Base-by-base conservation (phyloP, 2,888 invertebrate species). In the Tenthredo mesomela region DNA sequence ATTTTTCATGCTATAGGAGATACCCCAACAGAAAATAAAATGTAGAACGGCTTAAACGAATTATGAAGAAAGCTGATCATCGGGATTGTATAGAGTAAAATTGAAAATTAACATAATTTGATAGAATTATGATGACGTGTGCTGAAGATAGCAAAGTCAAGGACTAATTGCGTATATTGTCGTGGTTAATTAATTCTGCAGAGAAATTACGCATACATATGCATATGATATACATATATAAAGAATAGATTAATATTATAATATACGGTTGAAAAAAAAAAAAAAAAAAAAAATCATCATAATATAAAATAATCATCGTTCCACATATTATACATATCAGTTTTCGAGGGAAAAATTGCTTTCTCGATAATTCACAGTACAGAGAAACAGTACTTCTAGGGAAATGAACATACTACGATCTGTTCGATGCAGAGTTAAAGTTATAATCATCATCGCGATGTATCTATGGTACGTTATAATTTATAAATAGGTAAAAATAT, bases 151-250 rank as follows among this genome's bases (percentile, higher is more conserved):
- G 21, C 43, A n/a, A 12, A 40, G 43, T 73, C 73, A 73, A 73
- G 73, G 73, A 43, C 73, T 73, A 43, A 73, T 77, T 54, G 54
- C 33, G n/a, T 37, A 75, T 15, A 29, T 29, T n/a, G 77, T 50
- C 54, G 15, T 54, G 77, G 47, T 54, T 77, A 77, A 77, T 77
- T 54, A 33, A 54, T 50, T 29, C 37, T 37, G 37, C 54, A 54
- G 33, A 50, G 50, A 77, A 50, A 77, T 29, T 77, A 47, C 15
- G 18, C 43, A 50, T 77, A 10, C 33, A 54, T 77, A 54, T 54
- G 54, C n/a, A 75, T 75, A 5, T 37, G 9, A 50, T 77, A 50
- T 54, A 33, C 9, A 75, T 75, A 5, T 37, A 37, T 70, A 33
- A 15, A 67, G 67, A 33, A 33, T 18, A 33, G 15, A 67, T 33